Evolutionary conservation across 2,888 invertebrate genomes (phyloP), one percentile per base, ranked within the genome.

Genomic region (Pasiphila rectangulata): DNA sequence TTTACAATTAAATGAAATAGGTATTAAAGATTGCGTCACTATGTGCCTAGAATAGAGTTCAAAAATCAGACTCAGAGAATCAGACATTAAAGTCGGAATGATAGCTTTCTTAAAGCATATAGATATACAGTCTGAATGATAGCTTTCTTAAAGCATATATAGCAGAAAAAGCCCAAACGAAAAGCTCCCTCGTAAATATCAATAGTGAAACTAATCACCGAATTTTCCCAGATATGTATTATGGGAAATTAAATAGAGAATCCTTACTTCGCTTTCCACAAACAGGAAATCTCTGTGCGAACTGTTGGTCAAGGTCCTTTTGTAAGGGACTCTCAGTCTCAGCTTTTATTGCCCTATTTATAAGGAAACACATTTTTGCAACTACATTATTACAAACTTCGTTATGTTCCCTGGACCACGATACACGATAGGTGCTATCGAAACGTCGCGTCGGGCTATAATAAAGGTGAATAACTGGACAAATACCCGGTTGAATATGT

Each of bases 211-310:
- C 17, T 17, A 32, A 19, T 19, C 32, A 19, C n/a, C 6, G 21
- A 34, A 10, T 27, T 16, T 37, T 21, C 35, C n/a, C 23, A 32
- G 12, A 23, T 25, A 44, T 39, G 30, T 34, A 34, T 20, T 34
- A 17, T 24, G 15, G 17, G 17, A 40, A 19, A 25, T 34, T 23
- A 19, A 15, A 19, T n/a, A 17, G 10, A 17, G 17, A 32, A 32
- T 32, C 27, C 27, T 19, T 38, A 27, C 27, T 38, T 27, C 27
- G 17, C 15, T 25, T 27, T 27, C 27, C 17, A 4, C 27, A 27
- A 38, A 38, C 27, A 38, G 38, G 38, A 38, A 38, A 38, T 38
- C 38, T 27, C 19, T 19, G 20, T 24, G n/a, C 12, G 4, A 27
- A 27, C 17, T 4, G 4, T 10, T 38, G 38, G 27, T 27, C 38